Percentiles rank a stretch among this genome's conserved stretches.
These are phyloP conservation scores for Laticauda colubrina DNA, from an alignment of 2,113 vertebrate genomes.

Conservation along the genomic window DNA sequence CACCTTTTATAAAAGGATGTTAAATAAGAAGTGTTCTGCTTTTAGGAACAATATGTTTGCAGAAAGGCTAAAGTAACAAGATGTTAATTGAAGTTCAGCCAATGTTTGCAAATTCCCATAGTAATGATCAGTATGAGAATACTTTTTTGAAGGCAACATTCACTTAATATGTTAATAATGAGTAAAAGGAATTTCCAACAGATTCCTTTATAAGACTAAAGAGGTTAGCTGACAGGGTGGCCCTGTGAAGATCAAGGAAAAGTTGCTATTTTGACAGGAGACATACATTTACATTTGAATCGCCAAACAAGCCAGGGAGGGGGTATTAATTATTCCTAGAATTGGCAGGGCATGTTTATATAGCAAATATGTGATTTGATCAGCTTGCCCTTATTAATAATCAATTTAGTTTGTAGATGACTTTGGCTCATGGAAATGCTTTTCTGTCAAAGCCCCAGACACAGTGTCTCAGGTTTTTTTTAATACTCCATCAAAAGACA, in stretches of 20 bases:
- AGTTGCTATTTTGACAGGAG: neutral
- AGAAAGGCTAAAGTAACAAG: constrained; percentile 3
- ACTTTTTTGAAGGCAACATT: neutral
- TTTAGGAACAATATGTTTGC: neutral
- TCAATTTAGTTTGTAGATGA: neutral
- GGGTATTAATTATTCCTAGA: neutral
- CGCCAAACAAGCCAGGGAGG: neutral
- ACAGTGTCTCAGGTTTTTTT: neutral
- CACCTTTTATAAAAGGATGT: neutral
- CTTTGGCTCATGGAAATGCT: neutral
- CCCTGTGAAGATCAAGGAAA: neutral
- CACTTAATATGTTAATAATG: neutral
- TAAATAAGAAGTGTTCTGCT: neutral
- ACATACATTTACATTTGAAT: neutral
- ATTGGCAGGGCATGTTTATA: neutral
- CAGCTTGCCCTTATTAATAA: neutral
- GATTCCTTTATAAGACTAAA: neutral
- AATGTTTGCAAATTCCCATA: neutral
- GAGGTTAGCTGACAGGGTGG: neutral
- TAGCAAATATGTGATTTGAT: neutral
- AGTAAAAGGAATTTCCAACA: neutral
- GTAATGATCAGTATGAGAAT: neutral
- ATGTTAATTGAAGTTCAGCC: neutral
- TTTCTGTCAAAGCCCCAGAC: neutral
- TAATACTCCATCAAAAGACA: neutral